These are phyloP conservation scores for Grapholita molesta DNA, from an alignment of 1,140 invertebrate species.

Conservation along the genomic window DNA sequence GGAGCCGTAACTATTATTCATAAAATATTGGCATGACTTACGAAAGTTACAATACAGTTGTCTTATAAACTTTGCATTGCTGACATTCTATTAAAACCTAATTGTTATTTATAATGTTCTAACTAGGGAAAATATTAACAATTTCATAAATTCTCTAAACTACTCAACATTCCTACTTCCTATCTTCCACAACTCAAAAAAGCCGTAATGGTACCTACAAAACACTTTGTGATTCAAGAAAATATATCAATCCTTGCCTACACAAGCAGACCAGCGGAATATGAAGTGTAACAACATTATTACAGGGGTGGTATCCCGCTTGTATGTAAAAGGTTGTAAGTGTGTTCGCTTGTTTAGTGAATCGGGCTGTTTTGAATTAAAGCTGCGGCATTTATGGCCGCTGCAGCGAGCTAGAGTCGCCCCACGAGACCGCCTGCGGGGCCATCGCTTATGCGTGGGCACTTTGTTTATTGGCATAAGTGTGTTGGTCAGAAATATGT, in stretches of 20 bases:
- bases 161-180: no score
- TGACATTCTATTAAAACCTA: no score
- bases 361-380: not conserved
- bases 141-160: no score
- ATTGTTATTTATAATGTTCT: no score
- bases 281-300: constrained; percentile 12
- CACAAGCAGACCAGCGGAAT: not conserved
- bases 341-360: not conserved
- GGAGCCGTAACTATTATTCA: no score
- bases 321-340: not conserved
- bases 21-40: no score
- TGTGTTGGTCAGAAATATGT: not conserved
- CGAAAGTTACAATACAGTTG: no score
- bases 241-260: not conserved
- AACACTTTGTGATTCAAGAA: not conserved
- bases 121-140: no score
- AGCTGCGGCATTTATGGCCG: not conserved
- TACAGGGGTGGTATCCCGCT: not conserved
- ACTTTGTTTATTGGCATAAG: not conserved
- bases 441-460: not conserved
- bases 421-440: not conserved
- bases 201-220: not conserved
- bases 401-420: not conserved
- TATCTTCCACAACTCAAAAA: no score
- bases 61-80: no score